Percentiles rank a stretch among this genome's conserved stretches.
phyloP scores from a whole-genome alignment of 2,888 invertebrate species.

The Alviniconcha strummeri region DNA sequence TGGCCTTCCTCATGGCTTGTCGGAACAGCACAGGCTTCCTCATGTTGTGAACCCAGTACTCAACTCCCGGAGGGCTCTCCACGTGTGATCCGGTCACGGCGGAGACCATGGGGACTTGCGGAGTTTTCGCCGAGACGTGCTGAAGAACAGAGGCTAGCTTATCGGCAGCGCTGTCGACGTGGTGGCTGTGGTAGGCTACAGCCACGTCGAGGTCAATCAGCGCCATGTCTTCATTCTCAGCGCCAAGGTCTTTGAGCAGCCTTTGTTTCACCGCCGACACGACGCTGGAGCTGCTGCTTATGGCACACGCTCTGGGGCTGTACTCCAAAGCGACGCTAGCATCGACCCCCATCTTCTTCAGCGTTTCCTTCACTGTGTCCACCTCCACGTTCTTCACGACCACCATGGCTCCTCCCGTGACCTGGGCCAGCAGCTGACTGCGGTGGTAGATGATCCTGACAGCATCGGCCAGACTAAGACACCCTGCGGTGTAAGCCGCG shows the following conservation, averaged over 20 bases:
- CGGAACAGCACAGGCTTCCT: conserved; percentile 34
- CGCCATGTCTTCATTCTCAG: conserved; percentile 1
- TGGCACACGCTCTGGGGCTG: conserved; percentile 25
- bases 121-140: neutral
- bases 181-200: conserved; percentile 41
- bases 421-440: conserved; percentile 38
- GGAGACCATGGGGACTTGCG: conserved; percentile 26
- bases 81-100: conserved; percentile 29
- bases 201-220: conserved; percentile 36
- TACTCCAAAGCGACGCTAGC: conserved; percentile 29
- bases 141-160: conserved; percentile 11
- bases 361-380: conserved; percentile 31
- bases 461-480: conserved; percentile 43
- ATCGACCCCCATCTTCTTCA: neutral
- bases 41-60: conserved; percentile 43
- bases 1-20: conserved; percentile 17
- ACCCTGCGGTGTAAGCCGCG: conserved; percentile 49
- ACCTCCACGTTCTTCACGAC: conserved; percentile 41
- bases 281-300: conserved; percentile 20
- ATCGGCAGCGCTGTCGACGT: conserved; percentile 29
- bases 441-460: conserved; percentile 51
- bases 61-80: neutral
- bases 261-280: neutral
- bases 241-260: neutral
- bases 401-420: conserved; percentile 49